These are phyloP conservation scores for Paguma larvata DNA, from an alignment of 2,797 vertebrate species.

Conservation along the genomic window DNA sequence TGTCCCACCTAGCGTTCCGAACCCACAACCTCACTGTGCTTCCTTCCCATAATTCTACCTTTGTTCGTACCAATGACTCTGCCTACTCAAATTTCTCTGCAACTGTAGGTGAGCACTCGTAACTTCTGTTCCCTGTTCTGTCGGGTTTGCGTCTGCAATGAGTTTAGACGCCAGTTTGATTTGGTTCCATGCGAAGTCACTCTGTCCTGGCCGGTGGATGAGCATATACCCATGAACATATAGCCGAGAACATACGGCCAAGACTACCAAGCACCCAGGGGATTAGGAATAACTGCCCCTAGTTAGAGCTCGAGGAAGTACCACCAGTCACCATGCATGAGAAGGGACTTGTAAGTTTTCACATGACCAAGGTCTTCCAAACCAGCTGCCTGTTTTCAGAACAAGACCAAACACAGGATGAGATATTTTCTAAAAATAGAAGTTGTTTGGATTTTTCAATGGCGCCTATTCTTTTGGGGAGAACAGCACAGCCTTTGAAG, in stretches of 20 bases:
- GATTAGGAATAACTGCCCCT: rapidly evolving
- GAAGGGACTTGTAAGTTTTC: rapidly evolving
- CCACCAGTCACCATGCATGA: rapidly evolving
- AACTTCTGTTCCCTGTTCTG: conserved; percentile 65
- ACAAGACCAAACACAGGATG: background rate
- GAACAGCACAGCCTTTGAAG: background rate
- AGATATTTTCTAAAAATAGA: background rate
- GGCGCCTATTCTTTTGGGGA: background rate
- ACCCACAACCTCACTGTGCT: conserved; percentile 99
- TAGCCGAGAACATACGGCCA: background rate
- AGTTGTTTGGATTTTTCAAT: background rate
- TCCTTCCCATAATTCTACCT: conserved; percentile 96
- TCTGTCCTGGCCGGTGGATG: rapidly evolving
- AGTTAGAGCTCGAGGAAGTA: no score
- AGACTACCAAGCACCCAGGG: background rate
- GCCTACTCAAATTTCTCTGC: conserved; percentile 99
- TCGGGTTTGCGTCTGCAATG: background rate
- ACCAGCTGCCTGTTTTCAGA: background rate
- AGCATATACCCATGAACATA: background rate
- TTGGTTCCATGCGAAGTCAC: background rate
- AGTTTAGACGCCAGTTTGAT: background rate
- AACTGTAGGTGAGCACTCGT: conserved; percentile 96
- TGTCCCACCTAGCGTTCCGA: conserved; percentile 94
- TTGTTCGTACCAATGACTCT: conserved; percentile 99
- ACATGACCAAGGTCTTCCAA: rapidly evolving